Conservation (phyloP, 1,140 invertebrate genomes). For the Parapsyche elsis region DNA sequence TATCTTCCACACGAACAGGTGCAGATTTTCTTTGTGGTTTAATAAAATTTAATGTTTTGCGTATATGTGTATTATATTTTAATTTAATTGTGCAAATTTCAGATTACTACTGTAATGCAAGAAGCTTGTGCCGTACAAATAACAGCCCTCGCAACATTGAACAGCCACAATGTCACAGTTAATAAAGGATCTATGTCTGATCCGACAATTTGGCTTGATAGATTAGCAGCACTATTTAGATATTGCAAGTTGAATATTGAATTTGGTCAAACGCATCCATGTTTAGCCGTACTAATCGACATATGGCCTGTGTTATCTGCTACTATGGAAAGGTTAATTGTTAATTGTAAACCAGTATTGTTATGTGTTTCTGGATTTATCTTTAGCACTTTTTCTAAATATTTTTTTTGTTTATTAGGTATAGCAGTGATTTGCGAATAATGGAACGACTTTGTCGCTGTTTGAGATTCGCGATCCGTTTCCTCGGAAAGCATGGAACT, state of each 20-base stretch:
- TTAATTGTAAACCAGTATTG: background rate
- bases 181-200: constrained; percentile 70
- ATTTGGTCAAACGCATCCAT: constrained; percentile 74
- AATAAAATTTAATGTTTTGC: background rate
- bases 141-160: constrained; percentile 72
- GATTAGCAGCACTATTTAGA: constrained; percentile 90
- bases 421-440: constrained; percentile 83
- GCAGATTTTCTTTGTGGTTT: constrained; percentile 10
- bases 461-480: constrained; percentile 89
- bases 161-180: constrained; percentile 61
- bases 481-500: constrained; percentile 82
- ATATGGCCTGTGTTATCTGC: constrained; percentile 90
- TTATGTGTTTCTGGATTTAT: background rate
- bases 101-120: constrained; percentile 77
- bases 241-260: constrained; percentile 72
- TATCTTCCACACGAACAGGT: constrained; percentile 73
- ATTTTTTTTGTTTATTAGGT: constrained; percentile 68
- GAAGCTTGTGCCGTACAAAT: constrained; percentile 84
- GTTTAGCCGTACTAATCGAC: constrained; percentile 82
- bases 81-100: constrained; percentile 55
- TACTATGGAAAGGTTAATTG: constrained; percentile 71
- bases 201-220: constrained; percentile 93
- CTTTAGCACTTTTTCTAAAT: background rate
- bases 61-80: constrained; percentile 21
- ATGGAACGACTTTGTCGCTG: constrained; percentile 94